Conservation (phyloP, 1,140 invertebrate species). For the Antheraea pernyi region DNA sequence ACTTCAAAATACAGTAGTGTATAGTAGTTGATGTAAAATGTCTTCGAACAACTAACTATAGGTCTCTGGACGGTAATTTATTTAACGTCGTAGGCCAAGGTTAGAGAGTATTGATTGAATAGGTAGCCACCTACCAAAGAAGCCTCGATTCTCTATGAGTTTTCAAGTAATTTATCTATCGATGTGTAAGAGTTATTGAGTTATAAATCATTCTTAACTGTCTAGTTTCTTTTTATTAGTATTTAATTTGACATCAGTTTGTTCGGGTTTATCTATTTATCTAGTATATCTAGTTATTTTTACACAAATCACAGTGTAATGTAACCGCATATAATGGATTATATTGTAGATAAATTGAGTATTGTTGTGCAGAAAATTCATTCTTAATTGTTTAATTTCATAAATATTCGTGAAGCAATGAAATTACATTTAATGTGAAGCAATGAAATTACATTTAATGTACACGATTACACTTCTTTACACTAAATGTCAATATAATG, state of each 20-base stretch:
- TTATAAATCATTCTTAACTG: not conserved
- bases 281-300: too few relatives aligned
- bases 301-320: too few relatives aligned
- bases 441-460: too few relatives aligned
- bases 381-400: too few relatives aligned
- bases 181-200: not conserved
- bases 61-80: not conserved
- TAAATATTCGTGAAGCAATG: too few relatives aligned
- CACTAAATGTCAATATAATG: too few relatives aligned
- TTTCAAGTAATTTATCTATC: constrained; percentile 2
- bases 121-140: not conserved
- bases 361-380: too few relatives aligned
- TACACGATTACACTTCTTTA: too few relatives aligned
- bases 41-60: not conserved
- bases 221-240: not conserved
- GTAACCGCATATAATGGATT: too few relatives aligned
- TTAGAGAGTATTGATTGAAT: not conserved
- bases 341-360: too few relatives aligned
- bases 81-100: constrained; percentile 1
- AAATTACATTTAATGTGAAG: too few relatives aligned
- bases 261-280: not conserved
- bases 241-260: not conserved
- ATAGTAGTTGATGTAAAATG: not conserved
- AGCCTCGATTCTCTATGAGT: not conserved
- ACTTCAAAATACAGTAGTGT: not conserved